Evolutionary conservation across 1,140 invertebrate genomes (phyloP), one percentile per base, ranked within the genome.

Genomic region (Drosophila parabipectinata): DNA sequence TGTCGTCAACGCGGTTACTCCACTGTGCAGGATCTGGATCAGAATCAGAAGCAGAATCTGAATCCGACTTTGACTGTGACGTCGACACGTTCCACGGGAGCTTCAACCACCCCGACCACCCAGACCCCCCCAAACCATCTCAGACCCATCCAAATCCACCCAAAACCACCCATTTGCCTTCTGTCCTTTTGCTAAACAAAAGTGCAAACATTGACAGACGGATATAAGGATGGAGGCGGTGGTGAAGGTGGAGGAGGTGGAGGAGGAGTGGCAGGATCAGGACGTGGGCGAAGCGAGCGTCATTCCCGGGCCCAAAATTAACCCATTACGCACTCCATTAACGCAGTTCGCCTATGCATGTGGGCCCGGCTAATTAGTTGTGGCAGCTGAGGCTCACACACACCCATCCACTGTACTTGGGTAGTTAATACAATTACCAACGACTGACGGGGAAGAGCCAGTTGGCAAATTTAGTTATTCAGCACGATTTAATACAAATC

Each of bases 281-380:
- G 34, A 21, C 15, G 55, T 28, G 15, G 34, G 51, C 28, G n/a
- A 37, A 6, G 28, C 34, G 18, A 18, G 44, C 41, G 37, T 53
- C 34, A 77, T 50, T 32, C 54, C 47, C 44, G 47, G 48, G 48
- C 44, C 74, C 56, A 79, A 87, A 87, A 82, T 87, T 88, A 87
- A 87, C 82, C 82, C 82, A 87, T 87, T 87, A 88, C 83, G 82
- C 78, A 88, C 78, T 75, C 82, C 82, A 87, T 88, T 87, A 88
- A 82, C 52, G 77, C 72, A 51, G 81, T 47, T 59, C 81, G 81
- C 52, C 73, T 85, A 77, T 85, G 81, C 78, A 85, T 79, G 76
- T 79, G 76, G 56, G 76, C 44, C 51, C 37, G 39, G 74, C 75
- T 87, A 87, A 87, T 87, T 87, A 88, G 82, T 59, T 88, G 61